phyloP scores from a whole-genome alignment of 2,888 invertebrate genomes.

The Luperina nickerlii region DNA sequence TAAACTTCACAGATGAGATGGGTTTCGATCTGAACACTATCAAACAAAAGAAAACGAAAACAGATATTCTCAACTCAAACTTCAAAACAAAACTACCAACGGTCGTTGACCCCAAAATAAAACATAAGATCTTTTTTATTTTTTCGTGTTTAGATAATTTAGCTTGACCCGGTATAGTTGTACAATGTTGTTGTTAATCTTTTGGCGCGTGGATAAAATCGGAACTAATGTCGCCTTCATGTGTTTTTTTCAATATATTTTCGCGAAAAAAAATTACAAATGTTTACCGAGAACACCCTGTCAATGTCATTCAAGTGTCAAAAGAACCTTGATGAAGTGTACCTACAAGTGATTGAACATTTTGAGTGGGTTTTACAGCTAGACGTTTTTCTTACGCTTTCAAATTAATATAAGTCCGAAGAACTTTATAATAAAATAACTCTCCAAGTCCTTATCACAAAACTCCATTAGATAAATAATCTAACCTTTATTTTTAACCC shows the following conservation, averaged over 20 bases:
- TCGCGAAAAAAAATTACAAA: not conserved
- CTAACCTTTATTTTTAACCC: slow-evolving; percentile 54
- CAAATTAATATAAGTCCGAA: slow-evolving; percentile 11
- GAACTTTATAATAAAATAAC: slow-evolving; percentile 4
- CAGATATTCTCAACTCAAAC: too few species aligned
- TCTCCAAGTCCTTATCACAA: slow-evolving; percentile 16
- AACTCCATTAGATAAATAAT: slow-evolving; percentile 36
- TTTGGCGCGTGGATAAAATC: too few species aligned
- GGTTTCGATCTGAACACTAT: too few species aligned
- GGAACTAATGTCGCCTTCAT: not conserved
- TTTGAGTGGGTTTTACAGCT: not conserved
- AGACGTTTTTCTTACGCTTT: not conserved
- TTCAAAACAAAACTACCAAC: too few species aligned
- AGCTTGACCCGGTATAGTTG: too few species aligned
- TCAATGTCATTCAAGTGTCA: not conserved
- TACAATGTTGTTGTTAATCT: too few species aligned
- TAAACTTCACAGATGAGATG: too few species aligned
- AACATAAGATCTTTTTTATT: too few species aligned
- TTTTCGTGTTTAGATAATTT: too few species aligned
- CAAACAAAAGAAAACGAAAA: too few species aligned
- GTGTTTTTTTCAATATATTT: not conserved
- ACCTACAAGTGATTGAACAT: not conserved
- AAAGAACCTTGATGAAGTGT: not conserved
- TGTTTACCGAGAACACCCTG: not conserved
- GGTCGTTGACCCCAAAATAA: too few species aligned